Conservation (phyloP, 2,113 vertebrate genomes). For the Salvelinus namaycush region DNA sequence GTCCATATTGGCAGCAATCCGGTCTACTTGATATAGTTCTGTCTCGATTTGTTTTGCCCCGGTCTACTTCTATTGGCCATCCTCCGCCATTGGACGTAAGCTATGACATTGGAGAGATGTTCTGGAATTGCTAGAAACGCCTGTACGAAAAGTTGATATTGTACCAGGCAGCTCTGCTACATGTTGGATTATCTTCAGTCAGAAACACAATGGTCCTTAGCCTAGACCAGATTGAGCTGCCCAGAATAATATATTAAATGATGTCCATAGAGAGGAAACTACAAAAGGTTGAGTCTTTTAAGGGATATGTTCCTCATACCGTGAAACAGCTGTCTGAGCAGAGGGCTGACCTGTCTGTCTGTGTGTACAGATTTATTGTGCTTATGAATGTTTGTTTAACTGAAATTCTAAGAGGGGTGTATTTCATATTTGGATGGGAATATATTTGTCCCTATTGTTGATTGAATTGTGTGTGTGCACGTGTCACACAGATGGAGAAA, state of each 20-base stretch:
- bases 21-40: neutral
- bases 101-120: neutral
- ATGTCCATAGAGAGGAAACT: conserved; percentile 53
- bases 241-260: conserved; percentile 45
- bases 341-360: neutral
- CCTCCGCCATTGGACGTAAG: neutral
- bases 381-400: no score
- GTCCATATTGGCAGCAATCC: neutral
- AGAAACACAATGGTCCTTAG: neutral
- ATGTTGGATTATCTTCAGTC: neutral
- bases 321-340: conserved; percentile 41
- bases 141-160: neutral
- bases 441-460: no score
- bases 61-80: neutral
- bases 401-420: no score
- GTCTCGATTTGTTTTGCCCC: neutral
- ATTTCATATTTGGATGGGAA: no score
- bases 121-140: neutral
- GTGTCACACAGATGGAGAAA: no score
- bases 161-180: neutral
- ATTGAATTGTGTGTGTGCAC: no score
- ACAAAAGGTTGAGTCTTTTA: conserved; percentile 34
- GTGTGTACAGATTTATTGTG: no score
- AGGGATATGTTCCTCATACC: conserved; percentile 46
- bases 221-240: conserved; percentile 29